A percentile compares a stretch with the other conserved stretches of the same genome.
phyloP scores from a whole-genome alignment of 2,797 vertebrate species.

The Cynopterus sphinx region DNA sequence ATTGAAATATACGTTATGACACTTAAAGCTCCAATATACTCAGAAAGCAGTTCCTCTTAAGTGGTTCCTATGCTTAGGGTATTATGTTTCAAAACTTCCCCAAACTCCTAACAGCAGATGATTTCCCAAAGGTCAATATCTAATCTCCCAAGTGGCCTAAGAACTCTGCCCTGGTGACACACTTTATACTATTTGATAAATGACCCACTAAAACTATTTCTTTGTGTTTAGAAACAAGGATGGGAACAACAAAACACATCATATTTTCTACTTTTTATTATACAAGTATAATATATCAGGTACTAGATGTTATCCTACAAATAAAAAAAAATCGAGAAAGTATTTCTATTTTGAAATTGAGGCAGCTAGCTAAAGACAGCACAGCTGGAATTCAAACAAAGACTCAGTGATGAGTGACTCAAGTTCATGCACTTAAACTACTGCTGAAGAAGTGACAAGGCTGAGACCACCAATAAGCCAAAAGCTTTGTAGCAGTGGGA shows the following conservation, averaged over 20 bases:
- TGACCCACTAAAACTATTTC: not conserved
- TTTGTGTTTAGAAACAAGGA: constrained; percentile 19
- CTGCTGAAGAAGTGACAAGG: not conserved
- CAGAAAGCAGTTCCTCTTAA: constrained; percentile 1
- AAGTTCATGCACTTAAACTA: not conserved
- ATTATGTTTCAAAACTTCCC: not conserved
- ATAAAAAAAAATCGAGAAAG: not conserved
- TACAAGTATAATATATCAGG: not conserved
- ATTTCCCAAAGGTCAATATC: constrained; percentile 10
- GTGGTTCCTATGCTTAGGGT: not conserved
- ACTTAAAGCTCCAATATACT: not conserved
- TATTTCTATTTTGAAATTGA: constrained; percentile 46
- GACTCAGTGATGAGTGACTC: not conserved
- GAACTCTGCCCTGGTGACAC: not conserved
- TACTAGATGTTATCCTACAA: not conserved
- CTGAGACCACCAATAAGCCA: not conserved
- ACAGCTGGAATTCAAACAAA: constrained; percentile 7
- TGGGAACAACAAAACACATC: not conserved
- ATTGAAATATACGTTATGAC: not conserved
- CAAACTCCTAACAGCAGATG: not conserved
- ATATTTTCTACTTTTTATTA: not conserved
- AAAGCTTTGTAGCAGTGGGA: not conserved
- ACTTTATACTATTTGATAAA: not conserved
- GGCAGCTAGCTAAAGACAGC: constrained; percentile 10
- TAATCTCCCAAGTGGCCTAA: not conserved